Conservation (phyloP, 2,797 vertebrate genomes). For the Clarias platycephalus region DNA sequence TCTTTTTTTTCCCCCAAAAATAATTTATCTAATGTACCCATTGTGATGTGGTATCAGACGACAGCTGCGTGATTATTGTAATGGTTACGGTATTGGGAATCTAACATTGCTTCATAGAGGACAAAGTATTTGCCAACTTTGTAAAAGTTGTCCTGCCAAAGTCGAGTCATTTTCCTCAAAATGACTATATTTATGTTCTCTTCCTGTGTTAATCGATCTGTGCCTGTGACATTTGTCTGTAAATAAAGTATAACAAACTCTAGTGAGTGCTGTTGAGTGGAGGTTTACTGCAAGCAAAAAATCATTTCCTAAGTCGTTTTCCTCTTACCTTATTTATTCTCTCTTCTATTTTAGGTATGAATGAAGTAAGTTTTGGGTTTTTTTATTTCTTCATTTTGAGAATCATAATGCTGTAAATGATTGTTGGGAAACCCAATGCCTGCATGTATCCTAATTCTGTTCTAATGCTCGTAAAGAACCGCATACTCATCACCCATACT, state of each 20-base stretch:
- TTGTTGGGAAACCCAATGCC: constrained; percentile 54
- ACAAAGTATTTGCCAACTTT: constrained; percentile 55
- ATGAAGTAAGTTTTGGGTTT: constrained; percentile 75
- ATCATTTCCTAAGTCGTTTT: constrained; percentile 52
- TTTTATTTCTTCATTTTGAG: constrained; percentile 58
- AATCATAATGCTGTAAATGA: constrained; percentile 42
- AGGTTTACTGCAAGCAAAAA: constrained; percentile 43
- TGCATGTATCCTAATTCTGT: constrained; percentile 66
- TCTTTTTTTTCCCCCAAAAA: not conserved
- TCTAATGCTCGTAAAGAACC: constrained; percentile 10
- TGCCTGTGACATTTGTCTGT: constrained; percentile 55
- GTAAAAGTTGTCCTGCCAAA: constrained; percentile 55
- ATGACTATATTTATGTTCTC: constrained; percentile 49
- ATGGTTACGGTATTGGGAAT: not conserved
- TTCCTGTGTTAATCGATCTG: constrained; percentile 47
- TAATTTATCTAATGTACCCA: not conserved
- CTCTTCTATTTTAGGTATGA: constrained; percentile 76
- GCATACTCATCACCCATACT: constrained; percentile 37
- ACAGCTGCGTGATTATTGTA: not conserved
- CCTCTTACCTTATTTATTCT: constrained; percentile 69
- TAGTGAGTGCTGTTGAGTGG: constrained; percentile 37
- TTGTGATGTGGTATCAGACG: constrained; percentile 4
- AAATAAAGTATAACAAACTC: constrained; percentile 52
- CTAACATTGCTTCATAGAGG: constrained; percentile 21
- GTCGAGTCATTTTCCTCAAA: constrained; percentile 44